These are phyloP conservation scores for Azorinus chamasolen DNA, from an alignment of 2,888 invertebrate genomes.

Conservation along the genomic window DNA sequence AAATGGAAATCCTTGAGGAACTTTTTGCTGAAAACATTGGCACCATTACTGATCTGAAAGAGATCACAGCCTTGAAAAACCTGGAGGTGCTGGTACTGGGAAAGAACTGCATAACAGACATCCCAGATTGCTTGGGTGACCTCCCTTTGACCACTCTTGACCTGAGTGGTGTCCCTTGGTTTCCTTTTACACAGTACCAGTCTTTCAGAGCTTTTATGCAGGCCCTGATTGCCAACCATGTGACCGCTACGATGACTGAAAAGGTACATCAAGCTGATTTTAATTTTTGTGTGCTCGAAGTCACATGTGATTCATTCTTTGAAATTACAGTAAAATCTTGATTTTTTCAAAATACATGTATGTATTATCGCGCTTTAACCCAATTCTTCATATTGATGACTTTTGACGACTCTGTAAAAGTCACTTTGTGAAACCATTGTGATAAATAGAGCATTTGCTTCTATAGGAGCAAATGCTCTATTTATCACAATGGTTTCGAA, in stretches of 20 bases:
- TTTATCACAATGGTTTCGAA: too few relatives aligned
- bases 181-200: slow-evolving; percentile 58
- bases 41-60: slow-evolving; percentile 51
- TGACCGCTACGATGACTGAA: slow-evolving; percentile 43
- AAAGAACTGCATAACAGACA: slow-evolving; percentile 57
- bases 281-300: too few relatives aligned
- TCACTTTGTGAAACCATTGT: too few relatives aligned
- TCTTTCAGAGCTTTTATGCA: slow-evolving; percentile 52
- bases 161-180: slow-evolving; percentile 79
- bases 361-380: too few relatives aligned
- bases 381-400: too few relatives aligned
- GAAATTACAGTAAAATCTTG: too few relatives aligned
- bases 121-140: slow-evolving; percentile 65
- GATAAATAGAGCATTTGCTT: too few relatives aligned
- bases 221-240: slow-evolving; percentile 39
- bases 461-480: too few relatives aligned
- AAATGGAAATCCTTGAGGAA: slow-evolving; percentile 63
- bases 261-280: slow-evolving; percentile 34
- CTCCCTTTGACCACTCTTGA: slow-evolving; percentile 69
- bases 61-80: slow-evolving; percentile 65
- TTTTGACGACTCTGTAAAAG: too few relatives aligned
- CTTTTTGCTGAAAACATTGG: slow-evolving; percentile 75
- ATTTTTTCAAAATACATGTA: too few relatives aligned
- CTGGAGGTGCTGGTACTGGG: slow-evolving; percentile 67
- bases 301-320: too few relatives aligned